Evolutionary conservation across 35 echinoderm and acorn worm genomes (phyloP), one percentile per base, ranked within the genome.

Genomic region (Stichopus chloronotus): DNA sequence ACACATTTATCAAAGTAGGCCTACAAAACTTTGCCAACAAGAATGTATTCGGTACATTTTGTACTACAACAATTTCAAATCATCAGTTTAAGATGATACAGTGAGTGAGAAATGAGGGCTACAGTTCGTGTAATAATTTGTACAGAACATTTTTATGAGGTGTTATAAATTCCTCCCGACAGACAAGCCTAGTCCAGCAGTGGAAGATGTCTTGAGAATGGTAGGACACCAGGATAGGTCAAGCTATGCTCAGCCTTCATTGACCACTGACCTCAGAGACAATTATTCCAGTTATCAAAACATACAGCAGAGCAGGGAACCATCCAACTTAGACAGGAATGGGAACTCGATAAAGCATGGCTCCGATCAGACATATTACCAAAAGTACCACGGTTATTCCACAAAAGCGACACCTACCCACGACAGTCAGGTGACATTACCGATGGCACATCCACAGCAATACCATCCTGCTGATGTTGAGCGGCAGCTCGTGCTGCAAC

Each of bases 171-270:
- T 9, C 71, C 11, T 53, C 16, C 19, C 57, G 12, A 24, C 84
- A 89, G 87, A 71, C 43, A 59, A 89, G 43, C 60, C 82, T 8
- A 59, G 30, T 2, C 87, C 87, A 63, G 59, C 87, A 30, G 55
- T 89, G 59, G 94, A 95, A 83, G 96, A 97, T 90, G 96, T 93
- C 17, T 81, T 97, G 10, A 94, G 94, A 30, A 95, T 97, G 85
- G 93, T 95, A 30, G 94, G 94, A 9, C 91, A 30, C 58, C 78
- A 94, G 80, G 93, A 9, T 30, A 72, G 22, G 6, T 55, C 24
- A 11, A 60, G 82, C 83, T 76, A 94, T 21, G 22, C 20, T 24
- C 86, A 54, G 53, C 72, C 55, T 3, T 55, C 56, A 78, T 19
- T 79, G 56, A 90, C 87, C 76, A 43, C 58, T 54, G 20, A 13